Base-by-base conservation (phyloP, 2,113 vertebrate species). In the Cettia cetti region DNA sequence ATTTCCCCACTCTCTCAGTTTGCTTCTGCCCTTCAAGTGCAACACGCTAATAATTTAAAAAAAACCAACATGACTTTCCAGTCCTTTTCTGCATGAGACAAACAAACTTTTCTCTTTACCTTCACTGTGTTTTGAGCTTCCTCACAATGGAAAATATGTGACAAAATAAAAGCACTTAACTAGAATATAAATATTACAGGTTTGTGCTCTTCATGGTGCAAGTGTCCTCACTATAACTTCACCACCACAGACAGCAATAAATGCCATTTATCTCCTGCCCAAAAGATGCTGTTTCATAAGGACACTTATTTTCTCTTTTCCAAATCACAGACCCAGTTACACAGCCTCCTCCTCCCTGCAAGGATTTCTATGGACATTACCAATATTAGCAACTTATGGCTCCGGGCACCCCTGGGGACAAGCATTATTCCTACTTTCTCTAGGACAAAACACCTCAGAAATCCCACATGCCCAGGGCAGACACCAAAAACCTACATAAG, bases 81-180 rank as follows among this genome's bases (percentile, higher is more conserved):
- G 30, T 23, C 49, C 44, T 71, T 75, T 74, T 40, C 49, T 28
- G 14, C 14, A 30, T 0, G 0, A 66, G 26, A 47, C 49, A 74
- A 91, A 23, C 10, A 37, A 80, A 42, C 0, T 15, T 50, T 70
- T 45, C 21, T 26, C 26, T 27, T 3, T 10, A 47, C 0, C 0
- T 28, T 11, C 9, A 7, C 0, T 44, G 27, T 27, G 14, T 52
- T 87, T 57, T 39, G 27, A 64, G 14, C 21, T 84, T 71, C 33
- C 35, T 82, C 12, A 2, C 15, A 37, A 9, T 10, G 20, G 31
- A 60, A 79, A 89, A 79, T 28, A 44, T 6, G 5, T 17, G 65
- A 65, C 10, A 60, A 83, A 82, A 44, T 33, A 63, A 79, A 57
- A 5, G 26, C 33, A 27, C 15, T 26, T 8, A 82, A 9, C 9